A percentile compares a stretch with the other conserved stretches of the same genome.
phyloP scores from a whole-genome alignment of 2,113 vertebrate species.

The Festucalex cinctus region DNA sequence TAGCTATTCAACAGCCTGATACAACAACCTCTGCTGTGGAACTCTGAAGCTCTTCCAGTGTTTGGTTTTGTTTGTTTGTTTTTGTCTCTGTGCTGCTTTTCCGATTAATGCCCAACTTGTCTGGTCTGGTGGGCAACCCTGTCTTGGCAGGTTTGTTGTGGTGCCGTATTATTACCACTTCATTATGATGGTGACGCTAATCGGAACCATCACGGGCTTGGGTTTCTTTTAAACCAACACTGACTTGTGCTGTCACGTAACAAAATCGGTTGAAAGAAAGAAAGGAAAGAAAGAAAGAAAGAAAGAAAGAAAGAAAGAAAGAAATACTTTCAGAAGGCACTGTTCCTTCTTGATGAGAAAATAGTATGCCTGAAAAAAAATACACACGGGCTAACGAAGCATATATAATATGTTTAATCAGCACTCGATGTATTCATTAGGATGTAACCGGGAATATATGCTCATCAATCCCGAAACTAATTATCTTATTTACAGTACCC shows the following conservation, averaged over 20 bases:
- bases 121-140: background rate
- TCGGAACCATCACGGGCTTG: background rate
- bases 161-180: background rate
- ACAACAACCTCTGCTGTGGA: background rate
- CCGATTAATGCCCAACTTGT: background rate
- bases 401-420: conserved; percentile 42
- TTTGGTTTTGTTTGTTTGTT: no score
- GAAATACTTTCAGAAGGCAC: background rate
- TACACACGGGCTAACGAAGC: conserved; percentile 34
- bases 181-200: background rate
- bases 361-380: conserved; percentile 26
- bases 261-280: background rate
- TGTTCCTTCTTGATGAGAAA: conserved; percentile 10
- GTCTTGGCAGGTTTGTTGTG: background rate
- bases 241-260: background rate
- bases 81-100: background rate
- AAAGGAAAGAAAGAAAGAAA: no score
- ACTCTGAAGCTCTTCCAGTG: background rate
- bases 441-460: conserved; percentile 4
- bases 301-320: background rate
- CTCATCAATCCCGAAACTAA: background rate
- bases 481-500: background rate
- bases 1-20: background rate
- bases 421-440: conserved; percentile 44
- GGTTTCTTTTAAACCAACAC: background rate